Conservation (phyloP, 2,888 invertebrate species). For the Tridacna gigas region DNA sequence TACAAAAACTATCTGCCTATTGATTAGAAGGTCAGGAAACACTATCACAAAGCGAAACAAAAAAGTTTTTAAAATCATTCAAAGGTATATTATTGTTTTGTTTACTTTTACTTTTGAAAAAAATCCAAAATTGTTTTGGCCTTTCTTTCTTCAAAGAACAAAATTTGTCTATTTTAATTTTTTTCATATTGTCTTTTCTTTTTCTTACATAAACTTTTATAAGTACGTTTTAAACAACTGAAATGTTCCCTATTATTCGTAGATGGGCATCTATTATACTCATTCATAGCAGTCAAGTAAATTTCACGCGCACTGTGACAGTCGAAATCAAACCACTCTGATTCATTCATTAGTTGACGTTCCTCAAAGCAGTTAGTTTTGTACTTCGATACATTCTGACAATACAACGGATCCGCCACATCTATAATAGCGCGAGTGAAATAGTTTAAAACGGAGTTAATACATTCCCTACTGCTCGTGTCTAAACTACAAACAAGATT, state of each 20-base stretch:
- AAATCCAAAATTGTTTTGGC: slow-evolving; percentile 18
- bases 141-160: neutral
- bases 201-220: neutral
- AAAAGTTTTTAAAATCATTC: neutral
- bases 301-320: neutral
- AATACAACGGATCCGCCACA: slow-evolving; percentile 19
- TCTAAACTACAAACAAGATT: neutral
- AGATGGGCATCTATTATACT: neutral
- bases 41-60: neutral
- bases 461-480: neutral
- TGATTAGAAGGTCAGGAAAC: neutral
- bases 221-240: neutral
- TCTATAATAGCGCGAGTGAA: neutral
- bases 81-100: neutral
- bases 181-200: neutral
- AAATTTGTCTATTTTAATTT: slow-evolving; percentile 3
- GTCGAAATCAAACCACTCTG: slow-evolving; percentile 1
- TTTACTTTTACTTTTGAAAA: slow-evolving; percentile 13
- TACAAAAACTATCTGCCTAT: slow-evolving; percentile 10
- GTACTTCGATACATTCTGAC: neutral
- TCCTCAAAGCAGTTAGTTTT: too few relatives aligned
- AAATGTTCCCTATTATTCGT: neutral
- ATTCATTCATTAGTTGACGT: neutral
- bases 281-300: neutral
- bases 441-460: neutral